A percentile compares a stretch with the other conserved stretches of the same genome.
phyloP scores from a whole-genome alignment of 2,113 vertebrate species.

The Megalops atlanticus region DNA sequence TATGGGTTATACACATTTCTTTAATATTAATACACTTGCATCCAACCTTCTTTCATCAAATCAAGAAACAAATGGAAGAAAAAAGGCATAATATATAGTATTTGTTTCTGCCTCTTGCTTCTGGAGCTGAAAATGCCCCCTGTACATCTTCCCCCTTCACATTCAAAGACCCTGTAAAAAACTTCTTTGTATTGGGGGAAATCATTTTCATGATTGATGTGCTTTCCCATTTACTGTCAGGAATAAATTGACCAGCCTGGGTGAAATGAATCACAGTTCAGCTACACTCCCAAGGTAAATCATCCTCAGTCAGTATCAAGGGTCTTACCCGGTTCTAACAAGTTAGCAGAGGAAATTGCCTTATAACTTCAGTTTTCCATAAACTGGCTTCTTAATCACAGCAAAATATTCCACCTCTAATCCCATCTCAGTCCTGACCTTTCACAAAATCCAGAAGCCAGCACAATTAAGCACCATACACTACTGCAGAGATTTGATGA shows the following conservation, averaged over 20 bases:
- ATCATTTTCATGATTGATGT: constrained; percentile 1
- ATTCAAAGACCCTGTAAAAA: constrained; percentile 3
- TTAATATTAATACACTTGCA: neutral
- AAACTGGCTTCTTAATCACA: constrained; percentile 69
- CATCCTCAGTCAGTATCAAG: neutral
- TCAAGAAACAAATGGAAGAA: neutral
- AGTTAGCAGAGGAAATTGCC: neutral
- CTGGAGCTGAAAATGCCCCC: neutral
- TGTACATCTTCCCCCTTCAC: neutral
- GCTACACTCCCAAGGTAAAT: neutral
- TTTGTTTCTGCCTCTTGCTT: neutral
- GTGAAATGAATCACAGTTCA: neutral
- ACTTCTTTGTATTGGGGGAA: neutral
- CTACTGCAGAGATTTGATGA: constrained; percentile 74
- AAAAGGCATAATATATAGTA: neutral
- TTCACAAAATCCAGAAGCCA: constrained; percentile 73
- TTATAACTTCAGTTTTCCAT: constrained; percentile 41
- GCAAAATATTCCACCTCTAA: constrained; percentile 79
- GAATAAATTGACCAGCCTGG: neutral
- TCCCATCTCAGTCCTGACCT: constrained; percentile 82
- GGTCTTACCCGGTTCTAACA: neutral
- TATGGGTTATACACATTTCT: too few species aligned
- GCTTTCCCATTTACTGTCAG: neutral
- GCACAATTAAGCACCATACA: constrained; percentile 81
- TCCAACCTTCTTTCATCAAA: neutral